Conservation (phyloP, 2,113 vertebrate genomes). For the Dicaeum eximium region DNA sequence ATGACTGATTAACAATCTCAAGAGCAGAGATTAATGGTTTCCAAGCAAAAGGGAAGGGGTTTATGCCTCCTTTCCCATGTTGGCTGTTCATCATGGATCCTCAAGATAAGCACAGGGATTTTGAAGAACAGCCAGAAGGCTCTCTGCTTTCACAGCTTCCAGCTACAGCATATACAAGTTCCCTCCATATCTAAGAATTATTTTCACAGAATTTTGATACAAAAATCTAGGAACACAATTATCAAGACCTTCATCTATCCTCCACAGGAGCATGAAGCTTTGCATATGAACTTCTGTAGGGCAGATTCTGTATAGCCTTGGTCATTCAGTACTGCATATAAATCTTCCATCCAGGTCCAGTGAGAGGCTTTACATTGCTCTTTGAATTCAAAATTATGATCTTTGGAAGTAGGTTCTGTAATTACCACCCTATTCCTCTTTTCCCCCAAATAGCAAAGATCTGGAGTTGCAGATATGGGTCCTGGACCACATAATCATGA, state of each 20-base stretch:
- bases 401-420: not conserved
- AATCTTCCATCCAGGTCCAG: not conserved
- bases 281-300: not conserved
- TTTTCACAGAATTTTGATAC: not conserved
- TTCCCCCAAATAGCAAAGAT: not conserved
- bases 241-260: not conserved
- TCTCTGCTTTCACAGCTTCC: not conserved
- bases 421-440: not conserved
- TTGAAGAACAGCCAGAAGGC: not conserved
- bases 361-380: not conserved
- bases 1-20: conserved; percentile 21
- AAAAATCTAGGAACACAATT: not conserved
- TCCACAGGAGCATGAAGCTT: not conserved
- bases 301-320: not conserved
- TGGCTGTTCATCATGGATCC: not conserved
- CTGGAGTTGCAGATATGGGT: not conserved
- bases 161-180: not conserved
- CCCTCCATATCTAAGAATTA: not conserved
- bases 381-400: not conserved
- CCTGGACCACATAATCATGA: not conserved
- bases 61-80: not conserved
- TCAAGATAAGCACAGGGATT: not conserved
- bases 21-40: conserved; percentile 34
- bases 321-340: not conserved
- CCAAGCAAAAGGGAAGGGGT: conserved; percentile 29